Base-by-base conservation (phyloP, 2,113 vertebrate genomes). In the Myxocyprinus asiaticus region DNA sequence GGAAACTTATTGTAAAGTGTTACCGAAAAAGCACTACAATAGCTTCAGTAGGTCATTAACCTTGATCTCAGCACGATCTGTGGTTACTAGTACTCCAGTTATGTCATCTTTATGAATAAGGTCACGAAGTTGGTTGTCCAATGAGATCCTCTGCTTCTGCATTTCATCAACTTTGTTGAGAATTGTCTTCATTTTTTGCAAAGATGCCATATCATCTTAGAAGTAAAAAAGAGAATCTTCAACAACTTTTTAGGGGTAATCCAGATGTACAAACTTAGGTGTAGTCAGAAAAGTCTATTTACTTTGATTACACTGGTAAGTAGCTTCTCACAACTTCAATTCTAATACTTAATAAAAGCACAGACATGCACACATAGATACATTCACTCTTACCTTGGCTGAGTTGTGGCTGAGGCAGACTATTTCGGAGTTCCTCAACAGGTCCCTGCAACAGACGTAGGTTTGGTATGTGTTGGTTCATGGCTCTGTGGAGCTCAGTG, bases 41-140 rank as follows among this genome's bases (percentile, higher is more conserved):
- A 33, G 22, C 22, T 33, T 33, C 22, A 33, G 22, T 33, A 33
- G 22, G 22, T 33, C 22, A 33, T 33, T 69, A 69, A 94, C 94
- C 94, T 94, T 95, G 89, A 94, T 93, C 88, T 95, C 93, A 0
- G 94, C 94, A 63, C 89, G 92, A 70, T 94, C 94, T 0, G 93
- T 81, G 33, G 94, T 96, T 64, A 96, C 95, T 58, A 96, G 87
- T 0, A 91, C 91, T 45, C 90, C 88, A 1, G 95, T 96, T 87
- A 96, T 94, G 15, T 96, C 95, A 0, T 96, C 95, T 82, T 94
- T 94, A 86, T 95, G 94, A 87, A 96, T 94, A 59, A 94, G 90
- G 78, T 95, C 94, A 0, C 95, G 89, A n/a, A 96, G 89, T 90
- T 96, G 94, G 87, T 94, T 93, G 86, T 95, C 94, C 82, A 96